Evolutionary conservation across 1,140 invertebrate genomes (phyloP), one percentile per base, ranked within the genome.

Genomic region (Coptotermes formosanus): DNA sequence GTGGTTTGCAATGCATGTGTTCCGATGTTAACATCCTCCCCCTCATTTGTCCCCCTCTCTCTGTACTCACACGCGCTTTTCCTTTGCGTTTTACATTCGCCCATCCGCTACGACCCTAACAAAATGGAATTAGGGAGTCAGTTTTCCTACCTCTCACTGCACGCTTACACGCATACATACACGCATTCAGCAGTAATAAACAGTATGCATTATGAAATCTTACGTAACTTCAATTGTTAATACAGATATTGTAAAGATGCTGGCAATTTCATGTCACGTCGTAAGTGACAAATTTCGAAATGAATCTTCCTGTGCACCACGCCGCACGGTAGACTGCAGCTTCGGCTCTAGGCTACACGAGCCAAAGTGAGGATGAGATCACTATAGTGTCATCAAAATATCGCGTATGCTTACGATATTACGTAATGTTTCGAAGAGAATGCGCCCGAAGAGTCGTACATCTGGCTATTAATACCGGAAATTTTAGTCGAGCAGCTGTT

Each of bases 1-100:
- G 64, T 75, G 64, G 64, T 75, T 75, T 75, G n/a, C 64, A 75
- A 75, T 75, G 64, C 64, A 75, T 75, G 64, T n/a, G 64, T 75
- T 75, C 64, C n/a, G 64, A 75, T 75, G 64, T 30, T 75, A 75
- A 75, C 64, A n/a, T 25, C 64, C 64, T 30, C 64, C 64, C n/a
- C n/a, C 0, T 21, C 52, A 75, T 75, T 14, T 75, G n/a, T 30
- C 64, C 16, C 64, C 64, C 64, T n/a, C 64, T 75, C 64, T 30
- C 25, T 14, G 8, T 30, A 75, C 64, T 75, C 64, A n/a, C 12
- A 75, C 64, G 30, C 64, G n/a, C 64, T 75, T 75, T 75, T 75
- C 64, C 64, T 75, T 75, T 75, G 64, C 64, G 64, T 75, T 75
- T 75, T n/a, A 75, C n/a, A 75, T 75, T 75, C 64, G 64, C 7